phyloP scores from a whole-genome alignment of 2,113 vertebrate species.

The Cavia porcellus region DNA sequence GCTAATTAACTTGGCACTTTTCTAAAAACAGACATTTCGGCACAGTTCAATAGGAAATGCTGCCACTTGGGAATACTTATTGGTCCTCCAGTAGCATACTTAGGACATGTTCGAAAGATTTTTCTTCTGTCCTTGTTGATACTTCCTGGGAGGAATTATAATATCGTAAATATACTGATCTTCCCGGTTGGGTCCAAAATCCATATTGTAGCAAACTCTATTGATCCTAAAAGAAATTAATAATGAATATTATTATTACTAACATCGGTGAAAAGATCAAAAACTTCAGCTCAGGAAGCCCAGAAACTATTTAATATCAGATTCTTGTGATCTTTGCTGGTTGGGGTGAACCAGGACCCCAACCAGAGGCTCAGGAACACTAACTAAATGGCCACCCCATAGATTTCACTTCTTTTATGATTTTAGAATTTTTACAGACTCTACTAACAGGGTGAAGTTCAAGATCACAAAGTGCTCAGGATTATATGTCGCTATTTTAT shows the following conservation, averaged over 20 bases:
- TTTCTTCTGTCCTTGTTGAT: background rate
- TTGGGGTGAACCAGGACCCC: background rate
- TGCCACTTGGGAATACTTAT: slow-evolving; percentile 30
- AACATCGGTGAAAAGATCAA: background rate
- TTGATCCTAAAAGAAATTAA: background rate
- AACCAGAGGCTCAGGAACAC: background rate
- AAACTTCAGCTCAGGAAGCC: background rate
- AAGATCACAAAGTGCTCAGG: background rate
- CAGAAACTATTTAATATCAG: background rate
- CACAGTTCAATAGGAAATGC: slow-evolving; percentile 57
- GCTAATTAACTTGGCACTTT: slow-evolving; percentile 75
- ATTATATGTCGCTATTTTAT: background rate
- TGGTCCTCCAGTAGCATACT: background rate
- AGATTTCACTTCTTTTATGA: background rate
- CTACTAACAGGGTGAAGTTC: background rate
- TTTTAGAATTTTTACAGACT: background rate
- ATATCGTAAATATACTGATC: background rate
- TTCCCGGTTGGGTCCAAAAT: slow-evolving; percentile 11
- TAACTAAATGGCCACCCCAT: background rate
- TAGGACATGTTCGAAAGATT: background rate
- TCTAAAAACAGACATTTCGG: slow-evolving; percentile 57
- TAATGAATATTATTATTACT: background rate
- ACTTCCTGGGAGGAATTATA: slow-evolving; percentile 26
- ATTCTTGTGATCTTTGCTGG: background rate
- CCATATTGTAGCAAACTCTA: background rate